Evolutionary conservation across 1,140 invertebrate genomes (phyloP), one percentile per base, ranked within the genome.

Genomic region (Rhopalosiphum maidis): DNA sequence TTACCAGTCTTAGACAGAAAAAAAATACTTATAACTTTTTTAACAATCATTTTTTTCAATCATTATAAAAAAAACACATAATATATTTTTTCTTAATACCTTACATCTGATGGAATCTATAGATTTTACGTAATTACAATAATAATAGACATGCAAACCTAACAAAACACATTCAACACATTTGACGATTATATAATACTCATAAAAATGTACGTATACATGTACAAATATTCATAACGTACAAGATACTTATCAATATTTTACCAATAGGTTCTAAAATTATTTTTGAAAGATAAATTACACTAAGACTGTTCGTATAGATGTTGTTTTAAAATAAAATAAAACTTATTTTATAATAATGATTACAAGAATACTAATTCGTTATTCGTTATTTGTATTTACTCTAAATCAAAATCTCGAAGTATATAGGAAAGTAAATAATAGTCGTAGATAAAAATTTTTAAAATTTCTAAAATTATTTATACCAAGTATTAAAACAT

Each of bases 61-160:
- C 30, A n/a, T n/a, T 18, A 35, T 77, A 77, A 77, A 18, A 77
- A 18, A n/a, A n/a, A n/a, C 30, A n/a, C 15, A 77, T 77, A n/a
- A 77, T 77, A 77, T 18, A 77, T n/a, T 77, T 77, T 77, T 68
- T 77, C 60, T 77, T 35, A n/a, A 77, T 18, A 77, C n/a, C 30
- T 15, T 35, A 77, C 5, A n/a, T 1, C 41, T 2, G 60, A 77
- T 77, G 60, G 30, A 5, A 77, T 22, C 60, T 77, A n/a, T n/a
- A 77, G 60, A 77, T 77, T 77, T n/a, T 77, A 77, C n/a, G 11
- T 77, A 77, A 77, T 77, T 77, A 77, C 30, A 77, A 77, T 77
- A 77, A n/a, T 77, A 77, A 77, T 77, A 77, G 60, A n/a, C 60
- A 68, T 68, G 15, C 60, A n/a, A 77, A n/a, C n/a, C 60, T 5